Percentiles rank a stretch among this genome's conserved stretches.
Conservation (phyloP, 2,797 vertebrate genomes). For the Ficedula albicollis region DNA sequence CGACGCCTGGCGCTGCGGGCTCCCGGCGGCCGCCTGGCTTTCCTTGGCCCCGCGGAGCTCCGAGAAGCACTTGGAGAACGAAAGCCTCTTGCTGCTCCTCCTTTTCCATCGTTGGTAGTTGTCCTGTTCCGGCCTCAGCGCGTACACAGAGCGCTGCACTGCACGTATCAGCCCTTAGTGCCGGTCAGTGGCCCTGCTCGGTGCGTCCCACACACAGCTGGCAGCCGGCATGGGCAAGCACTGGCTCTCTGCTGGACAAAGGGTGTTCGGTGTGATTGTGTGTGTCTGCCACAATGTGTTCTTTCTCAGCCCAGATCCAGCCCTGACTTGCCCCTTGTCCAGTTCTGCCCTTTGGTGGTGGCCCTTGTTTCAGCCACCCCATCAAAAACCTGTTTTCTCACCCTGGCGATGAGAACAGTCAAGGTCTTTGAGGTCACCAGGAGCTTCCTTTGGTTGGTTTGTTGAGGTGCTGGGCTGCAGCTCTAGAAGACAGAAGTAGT, state of each 20-base stretch:
- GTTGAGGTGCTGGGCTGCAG: not conserved
- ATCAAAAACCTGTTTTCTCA: too few species aligned
- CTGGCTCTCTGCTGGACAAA: not conserved
- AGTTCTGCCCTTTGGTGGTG: not conserved
- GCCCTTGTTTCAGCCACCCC: too few species aligned
- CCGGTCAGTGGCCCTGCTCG: not conserved
- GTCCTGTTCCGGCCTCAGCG: fast-evolving
- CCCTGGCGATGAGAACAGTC: too few species aligned
- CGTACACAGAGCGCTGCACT: fast-evolving
- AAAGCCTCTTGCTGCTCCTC: not conserved
- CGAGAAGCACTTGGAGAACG: fast-evolving
- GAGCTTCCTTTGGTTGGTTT: fast-evolving
- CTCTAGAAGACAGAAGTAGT: not conserved
- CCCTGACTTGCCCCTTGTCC: not conserved
- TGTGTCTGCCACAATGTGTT: not conserved
- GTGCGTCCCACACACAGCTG: not conserved
- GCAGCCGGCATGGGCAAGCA: not conserved
- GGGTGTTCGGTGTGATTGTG: fast-evolving
- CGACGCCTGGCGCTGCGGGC: fast-evolving
- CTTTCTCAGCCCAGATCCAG: not conserved
- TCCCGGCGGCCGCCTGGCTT: fast-evolving
- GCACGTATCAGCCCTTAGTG: fast-evolving
- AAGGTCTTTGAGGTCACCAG: not conserved
- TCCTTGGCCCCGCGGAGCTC: not conserved
- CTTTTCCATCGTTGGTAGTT: fast-evolving